Conservation (phyloP, 2,113 vertebrate species). For the Bambusicola thoracicus region DNA sequence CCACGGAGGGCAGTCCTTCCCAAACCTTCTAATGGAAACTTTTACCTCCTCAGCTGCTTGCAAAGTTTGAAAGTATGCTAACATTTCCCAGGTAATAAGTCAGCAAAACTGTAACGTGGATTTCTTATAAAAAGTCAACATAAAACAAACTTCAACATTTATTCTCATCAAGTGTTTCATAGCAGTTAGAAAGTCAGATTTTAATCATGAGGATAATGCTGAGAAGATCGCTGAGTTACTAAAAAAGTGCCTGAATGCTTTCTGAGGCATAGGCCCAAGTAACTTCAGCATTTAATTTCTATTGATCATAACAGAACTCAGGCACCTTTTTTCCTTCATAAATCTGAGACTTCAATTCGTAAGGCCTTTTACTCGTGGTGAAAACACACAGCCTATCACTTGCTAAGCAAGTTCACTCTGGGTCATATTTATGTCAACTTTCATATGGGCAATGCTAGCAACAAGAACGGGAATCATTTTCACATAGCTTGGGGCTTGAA, state of each 20-base stretch:
- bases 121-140: not conserved
- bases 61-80: not conserved
- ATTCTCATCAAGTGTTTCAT: not conserved
- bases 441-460: constrained; percentile 15
- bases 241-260: not conserved
- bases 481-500: constrained; percentile 44
- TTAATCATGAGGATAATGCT: not conserved
- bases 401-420: constrained; percentile 43
- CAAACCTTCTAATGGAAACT: not conserved
- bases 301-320: not conserved
- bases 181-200: not conserved
- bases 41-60: not conserved
- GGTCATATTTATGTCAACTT: constrained; percentile 38
- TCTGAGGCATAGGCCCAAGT: not conserved
- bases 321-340: not conserved
- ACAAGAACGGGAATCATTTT: constrained; percentile 50
- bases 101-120: not conserved
- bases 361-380: not conserved
- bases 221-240: not conserved
- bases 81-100: not conserved
- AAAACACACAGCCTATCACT: not conserved
- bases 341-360: not conserved
- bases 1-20: not conserved
- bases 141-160: not conserved
- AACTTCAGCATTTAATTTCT: constrained; percentile 3